Conservation (phyloP, 1,140 invertebrate species). For the Nylanderia fulva region DNA sequence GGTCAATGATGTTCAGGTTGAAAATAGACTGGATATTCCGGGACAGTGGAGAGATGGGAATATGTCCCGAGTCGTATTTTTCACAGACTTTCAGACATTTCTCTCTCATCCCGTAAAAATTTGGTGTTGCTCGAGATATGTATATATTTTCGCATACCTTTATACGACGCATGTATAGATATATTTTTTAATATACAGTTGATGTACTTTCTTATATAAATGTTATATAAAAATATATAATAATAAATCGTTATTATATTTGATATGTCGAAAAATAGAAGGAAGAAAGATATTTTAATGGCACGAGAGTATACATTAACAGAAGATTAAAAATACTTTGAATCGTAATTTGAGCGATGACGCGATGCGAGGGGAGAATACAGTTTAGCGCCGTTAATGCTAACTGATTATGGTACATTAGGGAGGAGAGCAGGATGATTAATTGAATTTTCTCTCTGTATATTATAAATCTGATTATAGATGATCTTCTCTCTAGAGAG, state of each 20-base stretch:
- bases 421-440: not conserved
- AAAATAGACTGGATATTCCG: constrained; percentile 35
- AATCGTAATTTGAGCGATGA: not conserved
- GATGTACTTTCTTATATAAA: not conserved
- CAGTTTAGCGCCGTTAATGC: not conserved
- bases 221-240: not conserved
- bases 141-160: not conserved
- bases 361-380: not conserved
- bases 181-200: not conserved
- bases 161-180: not conserved
- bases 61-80: not conserved
- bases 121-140: too few relatives aligned
- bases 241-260: not conserved
- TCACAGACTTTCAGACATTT: not conserved
- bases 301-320: not conserved
- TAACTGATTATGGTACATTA: constrained; percentile 13
- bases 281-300: not conserved
- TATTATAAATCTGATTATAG: constrained; percentile 21
- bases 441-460: constrained; percentile 29
- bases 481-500: not conserved
- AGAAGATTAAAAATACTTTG: not conserved
- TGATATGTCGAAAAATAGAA: not conserved
- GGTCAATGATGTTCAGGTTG: constrained; percentile 28
- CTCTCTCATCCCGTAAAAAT: not conserved
- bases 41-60: not conserved